Percentiles rank a stretch among this genome's conserved stretches.
Evolutionary conservation across 37 sponge, comb jelly and placozoan genomes (phyloP).

Genomic region (Crambe crambe): DNA sequence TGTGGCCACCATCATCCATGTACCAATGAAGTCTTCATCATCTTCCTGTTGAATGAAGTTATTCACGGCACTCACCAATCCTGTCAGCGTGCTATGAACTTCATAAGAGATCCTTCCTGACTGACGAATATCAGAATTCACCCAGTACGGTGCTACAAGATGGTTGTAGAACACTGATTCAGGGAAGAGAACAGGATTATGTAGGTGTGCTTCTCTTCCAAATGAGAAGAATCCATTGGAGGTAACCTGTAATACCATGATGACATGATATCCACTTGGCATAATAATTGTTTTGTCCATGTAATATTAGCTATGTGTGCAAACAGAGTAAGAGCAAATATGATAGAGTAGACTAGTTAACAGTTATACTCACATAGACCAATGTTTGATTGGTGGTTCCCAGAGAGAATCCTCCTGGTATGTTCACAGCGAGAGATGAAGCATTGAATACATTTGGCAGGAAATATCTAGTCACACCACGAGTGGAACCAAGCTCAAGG

Average conservation of each 20-base stretch:
- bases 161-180: constrained; percentile 16
- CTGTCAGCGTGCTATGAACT: constrained; percentile 1
- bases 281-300: neutral
- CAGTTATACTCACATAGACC: constrained; percentile 15
- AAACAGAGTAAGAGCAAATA: too few relatives aligned
- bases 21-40: constrained; percentile 14
- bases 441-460: constrained; percentile 2
- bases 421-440: constrained; percentile 3
- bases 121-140: constrained; percentile 2
- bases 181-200: constrained; percentile 12
- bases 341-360: too few relatives aligned
- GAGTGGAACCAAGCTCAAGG: constrained; percentile 5
- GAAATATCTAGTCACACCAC: neutral
- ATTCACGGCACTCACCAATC: constrained; percentile 1
- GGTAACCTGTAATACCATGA: constrained; percentile 20
- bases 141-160: constrained; percentile 37
- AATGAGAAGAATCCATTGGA: constrained; percentile 29
- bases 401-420: constrained; percentile 8
- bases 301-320: too few relatives aligned
- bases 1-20: constrained; percentile 25
- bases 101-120: constrained; percentile 31
- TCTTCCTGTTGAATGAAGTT: constrained; percentile 4
- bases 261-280: too few relatives aligned
- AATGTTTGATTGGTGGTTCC: constrained; percentile 17
- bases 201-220: constrained; percentile 13